A percentile compares a stretch with the other conserved stretches of the same genome.
These are phyloP conservation scores for Thera obeliscata DNA, from an alignment of 2,888 invertebrate genomes.

Conservation along the genomic window DNA sequence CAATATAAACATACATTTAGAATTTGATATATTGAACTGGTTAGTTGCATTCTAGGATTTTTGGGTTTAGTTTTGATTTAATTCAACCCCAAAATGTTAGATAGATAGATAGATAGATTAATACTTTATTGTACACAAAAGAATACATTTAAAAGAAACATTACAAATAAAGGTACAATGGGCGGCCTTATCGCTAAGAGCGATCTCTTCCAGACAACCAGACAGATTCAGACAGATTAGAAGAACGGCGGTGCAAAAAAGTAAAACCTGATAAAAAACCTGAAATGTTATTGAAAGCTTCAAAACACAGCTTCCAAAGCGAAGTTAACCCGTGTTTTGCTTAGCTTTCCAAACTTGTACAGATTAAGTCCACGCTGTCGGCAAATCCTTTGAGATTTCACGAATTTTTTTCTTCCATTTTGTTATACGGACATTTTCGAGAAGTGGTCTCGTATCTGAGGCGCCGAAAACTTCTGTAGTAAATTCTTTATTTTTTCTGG, in stretches of 20 bases:
- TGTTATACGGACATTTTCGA: slow-evolving; percentile 7
- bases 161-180: too few species aligned
- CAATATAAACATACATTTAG: too few species aligned
- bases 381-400: slow-evolving; percentile 13
- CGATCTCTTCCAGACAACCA: too few species aligned
- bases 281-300: background rate
- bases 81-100: background rate
- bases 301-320: slow-evolving; percentile 2
- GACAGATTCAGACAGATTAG: too few species aligned
- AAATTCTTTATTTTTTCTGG: background rate
- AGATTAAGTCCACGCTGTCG: slow-evolving; percentile 17
- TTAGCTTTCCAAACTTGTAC: slow-evolving; percentile 12
- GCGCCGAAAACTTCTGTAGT: slow-evolving; percentile 4
- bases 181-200: too few species aligned
- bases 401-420: slow-evolving; percentile 19
- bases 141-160: too few species aligned
- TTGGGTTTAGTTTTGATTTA: background rate
- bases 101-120: too few species aligned
- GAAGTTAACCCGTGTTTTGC: slow-evolving; percentile 19
- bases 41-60: too few species aligned
- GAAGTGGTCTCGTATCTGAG: background rate
- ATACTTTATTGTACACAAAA: too few species aligned
- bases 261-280: too few species aligned
- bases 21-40: too few species aligned
- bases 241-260: too few species aligned